Base-by-base conservation (phyloP, 1,140 invertebrate genomes). In the Cylas formicarius region DNA sequence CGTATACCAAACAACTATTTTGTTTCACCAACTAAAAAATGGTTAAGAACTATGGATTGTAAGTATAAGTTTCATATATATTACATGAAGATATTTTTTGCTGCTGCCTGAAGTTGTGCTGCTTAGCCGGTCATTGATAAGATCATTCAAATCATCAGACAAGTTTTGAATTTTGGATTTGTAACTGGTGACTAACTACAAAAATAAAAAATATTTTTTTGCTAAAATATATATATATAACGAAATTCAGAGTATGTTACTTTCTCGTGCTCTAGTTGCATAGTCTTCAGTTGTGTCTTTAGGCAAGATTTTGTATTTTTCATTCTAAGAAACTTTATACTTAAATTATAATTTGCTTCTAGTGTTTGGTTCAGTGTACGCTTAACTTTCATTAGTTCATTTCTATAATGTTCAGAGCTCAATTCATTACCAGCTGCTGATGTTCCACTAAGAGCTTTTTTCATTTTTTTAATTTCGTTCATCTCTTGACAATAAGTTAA, bases 251-350 rank as follows among this genome's bases (percentile, higher is more conserved):
- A 26, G 13, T 9, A 26, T n/a, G 13, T 33, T 48, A 58, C 56
- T 38, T 52, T 55, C 41, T 56, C 50, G 34, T 64, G 55, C 31
- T 57, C 52, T 2, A 39, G 16, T 44, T 57, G 36, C 23, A 54
- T 34, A 10, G 55, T 53, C 11, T 50, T 55, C 8, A 61, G 22
- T 18, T 57, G 50, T 22, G 53, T 59, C 33, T 55, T 59, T 8
- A 66, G 22, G 20, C 42, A 50, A n/a, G 48, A 53, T 48, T 66
- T 66, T 0, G 59, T 61, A 32, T 62, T 64, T 48, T 65, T 64
- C 62, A 66, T 66, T 18, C 62, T 52, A 21, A 66, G 52, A 54
- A 64, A 66, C 35, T 65, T 66, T n/a, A 66, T 58, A 34, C 62
- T 63, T 39, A 66, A 47, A 55, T 66, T 66, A 43, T 64, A 66